Percentiles rank a stretch among this genome's conserved stretches.
Evolutionary conservation across 1,140 invertebrate genomes (phyloP).

Genomic region (Calliphora vicina): DNA sequence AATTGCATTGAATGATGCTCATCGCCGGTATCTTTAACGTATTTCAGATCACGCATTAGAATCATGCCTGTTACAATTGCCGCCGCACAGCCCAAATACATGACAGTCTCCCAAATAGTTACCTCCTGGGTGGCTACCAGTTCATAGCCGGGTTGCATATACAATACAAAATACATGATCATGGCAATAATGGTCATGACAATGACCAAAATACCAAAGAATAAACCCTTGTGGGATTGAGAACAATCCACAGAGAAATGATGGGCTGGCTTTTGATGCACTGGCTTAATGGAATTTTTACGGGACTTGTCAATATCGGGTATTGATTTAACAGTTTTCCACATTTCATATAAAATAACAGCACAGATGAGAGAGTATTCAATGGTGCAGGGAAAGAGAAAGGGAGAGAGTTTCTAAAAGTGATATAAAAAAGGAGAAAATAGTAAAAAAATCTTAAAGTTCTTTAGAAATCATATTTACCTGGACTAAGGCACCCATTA

Average conservation of each 20-base stretch:
- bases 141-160: constrained; percentile 73
- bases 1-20: constrained; percentile 72
- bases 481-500: constrained; percentile 76
- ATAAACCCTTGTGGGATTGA: constrained; percentile 85
- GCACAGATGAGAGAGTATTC: constrained; percentile 87
- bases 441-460: background rate
- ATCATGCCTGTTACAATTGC: constrained; percentile 67
- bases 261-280: constrained; percentile 66
- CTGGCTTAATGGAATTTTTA: constrained; percentile 57
- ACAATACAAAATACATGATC: constrained; percentile 90
- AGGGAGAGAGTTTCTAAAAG: constrained; percentile 72
- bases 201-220: constrained; percentile 83
- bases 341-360: constrained; percentile 85
- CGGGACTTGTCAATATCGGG: constrained; percentile 56
- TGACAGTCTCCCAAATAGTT: constrained; percentile 76
- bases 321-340: constrained; percentile 71
- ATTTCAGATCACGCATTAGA: constrained; percentile 70
- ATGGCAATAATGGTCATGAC: constrained; percentile 88
- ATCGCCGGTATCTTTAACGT: constrained; percentile 67
- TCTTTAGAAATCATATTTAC: constrained; percentile 59
- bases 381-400: constrained; percentile 90
- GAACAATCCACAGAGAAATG: constrained; percentile 91
- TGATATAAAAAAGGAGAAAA: background rate
- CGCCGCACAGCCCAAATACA: constrained; percentile 67
- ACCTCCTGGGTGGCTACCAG: constrained; percentile 77